A percentile compares a stretch with the other conserved stretches of the same genome.
phyloP scores from a whole-genome alignment of 1,140 invertebrate species.

The Amphibalanus amphitrite region DNA sequence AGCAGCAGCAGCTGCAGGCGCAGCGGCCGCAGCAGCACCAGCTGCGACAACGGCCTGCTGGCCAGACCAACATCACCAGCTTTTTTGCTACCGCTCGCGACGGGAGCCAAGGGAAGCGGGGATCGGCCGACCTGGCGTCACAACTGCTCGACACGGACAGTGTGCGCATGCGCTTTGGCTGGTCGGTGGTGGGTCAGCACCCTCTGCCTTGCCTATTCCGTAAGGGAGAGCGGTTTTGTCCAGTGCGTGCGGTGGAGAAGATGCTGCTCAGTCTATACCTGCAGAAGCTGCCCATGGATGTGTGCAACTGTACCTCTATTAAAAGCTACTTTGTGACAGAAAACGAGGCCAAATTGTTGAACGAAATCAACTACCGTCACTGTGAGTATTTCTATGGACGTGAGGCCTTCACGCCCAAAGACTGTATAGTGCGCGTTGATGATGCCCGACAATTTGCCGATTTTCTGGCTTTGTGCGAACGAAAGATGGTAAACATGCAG shows the following conservation, averaged over 20 bases:
- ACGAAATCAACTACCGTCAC: conserved; percentile 83
- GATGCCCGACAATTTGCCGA: conserved; percentile 82
- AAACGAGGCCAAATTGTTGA: conserved; percentile 68
- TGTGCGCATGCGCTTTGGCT: conserved; percentile 68
- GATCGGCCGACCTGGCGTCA: conserved; percentile 20
- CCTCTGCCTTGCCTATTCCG: conserved; percentile 76
- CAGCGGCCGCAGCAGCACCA: conserved; percentile 8
- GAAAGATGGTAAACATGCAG: conserved; percentile 43
- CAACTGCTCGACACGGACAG: conserved; percentile 50
- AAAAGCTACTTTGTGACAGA: conserved; percentile 85
- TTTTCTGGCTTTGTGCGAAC: conserved; percentile 72
- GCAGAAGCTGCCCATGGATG: conserved; percentile 22
- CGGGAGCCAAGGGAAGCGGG: conserved; percentile 14
- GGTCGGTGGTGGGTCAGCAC: conserved; percentile 63
- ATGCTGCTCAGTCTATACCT: conserved; percentile 55
- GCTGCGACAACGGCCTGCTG: conserved; percentile 11
- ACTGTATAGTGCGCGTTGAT: conserved; percentile 65
- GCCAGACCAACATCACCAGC: conserved; percentile 18
- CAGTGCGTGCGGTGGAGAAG: conserved; percentile 75
- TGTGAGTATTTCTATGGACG: conserved; percentile 77
- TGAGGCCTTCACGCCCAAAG: conserved; percentile 71
- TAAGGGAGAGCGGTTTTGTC: conserved; percentile 62
- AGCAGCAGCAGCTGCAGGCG: conserved; percentile 21
- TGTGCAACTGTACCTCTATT: conserved; percentile 56
- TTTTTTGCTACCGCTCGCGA: conserved; percentile 17